Evolutionary conservation across 2,113 vertebrate species (phyloP), one percentile per base, ranked within the genome.

Genomic region (Paracanthobrama guichenoti): DNA sequence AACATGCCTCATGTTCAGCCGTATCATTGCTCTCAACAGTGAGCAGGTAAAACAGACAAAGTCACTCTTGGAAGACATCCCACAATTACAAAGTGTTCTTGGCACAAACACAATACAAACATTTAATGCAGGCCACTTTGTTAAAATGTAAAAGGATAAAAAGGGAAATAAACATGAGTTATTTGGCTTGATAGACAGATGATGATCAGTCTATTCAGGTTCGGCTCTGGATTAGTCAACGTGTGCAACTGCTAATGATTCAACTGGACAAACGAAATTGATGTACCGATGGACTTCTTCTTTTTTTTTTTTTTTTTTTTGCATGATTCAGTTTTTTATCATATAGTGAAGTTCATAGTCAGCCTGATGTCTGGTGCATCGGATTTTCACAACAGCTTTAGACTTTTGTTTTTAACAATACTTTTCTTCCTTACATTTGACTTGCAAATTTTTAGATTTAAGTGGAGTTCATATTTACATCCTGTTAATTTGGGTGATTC

Each of bases 181-280:
- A 6, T 16, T 16, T 59, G 8, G 1, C 22, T n/a, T 26, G 59
- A 62, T 24, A 62, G 59, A 62, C 67, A 71, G 62, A 66, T 31
- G 28, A 66, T 66, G 62, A 13, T 69, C 22, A 42, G 69, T 71
- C 39, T 11, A 13, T 44, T 72, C 11, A 72, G 4, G 69, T 72
- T 72, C 69, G 46, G 39, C 69, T 46, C 16, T 26, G 42, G 22
- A 62, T 81, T 66, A 67, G 44, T 81, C 79, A 67, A 67, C 79
- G 14, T 81, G 44, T 67, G 44, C 44, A 11, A 22, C 1, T 0
- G 3, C 11, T 81, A 50, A 67, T 53, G 26, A 81, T 67, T 81
- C 44, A 67, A 31, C 44, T 14, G 11, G 18, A 16, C n/a, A 6
- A 10, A 79, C 28, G 60, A 66, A 42, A 78, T 24, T 12, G 0